Evolutionary conservation across 2,888 invertebrate genomes (phyloP).

Genomic region (Clivina fossor): DNA sequence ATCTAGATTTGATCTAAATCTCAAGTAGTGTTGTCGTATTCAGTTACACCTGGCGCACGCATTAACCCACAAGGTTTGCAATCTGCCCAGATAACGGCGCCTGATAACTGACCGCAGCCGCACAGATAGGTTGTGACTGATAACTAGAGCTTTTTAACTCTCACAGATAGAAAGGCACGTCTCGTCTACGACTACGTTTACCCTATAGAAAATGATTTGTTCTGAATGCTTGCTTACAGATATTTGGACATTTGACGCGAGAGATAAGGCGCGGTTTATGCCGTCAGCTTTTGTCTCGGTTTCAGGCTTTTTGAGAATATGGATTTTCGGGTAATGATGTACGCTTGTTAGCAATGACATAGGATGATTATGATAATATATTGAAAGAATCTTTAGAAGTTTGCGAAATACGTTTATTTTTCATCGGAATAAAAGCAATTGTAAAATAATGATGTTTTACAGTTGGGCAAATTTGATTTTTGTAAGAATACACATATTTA

Average conservation of each 20-base stretch:
- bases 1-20: conserved; percentile 39
- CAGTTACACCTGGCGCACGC: conserved; percentile 41
- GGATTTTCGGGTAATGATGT: no score
- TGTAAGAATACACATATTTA: no score
- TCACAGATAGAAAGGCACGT: no score
- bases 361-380: no score
- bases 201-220: conserved; percentile 20
- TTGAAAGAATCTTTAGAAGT: no score
- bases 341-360: no score
- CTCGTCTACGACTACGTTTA: no score
- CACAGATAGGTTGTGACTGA: conserved; percentile 21
- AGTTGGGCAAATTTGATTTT: no score
- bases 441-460: no score
- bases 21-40: conserved; percentile 42
- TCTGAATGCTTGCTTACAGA: conserved; percentile 1
- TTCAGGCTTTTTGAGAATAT: no score
- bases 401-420: no score
- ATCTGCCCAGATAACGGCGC: conserved; percentile 22
- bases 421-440: no score
- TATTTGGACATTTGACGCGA: conserved; percentile 25
- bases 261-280: background rate
- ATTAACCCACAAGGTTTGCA: background rate
- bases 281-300: background rate
- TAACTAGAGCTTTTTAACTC: conserved; percentile 24
- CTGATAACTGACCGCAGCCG: conserved; percentile 31